Percentiles rank a stretch among this genome's conserved stretches.
Conservation (phyloP, 2,797 vertebrate species). For the Netta rufina region DNA sequence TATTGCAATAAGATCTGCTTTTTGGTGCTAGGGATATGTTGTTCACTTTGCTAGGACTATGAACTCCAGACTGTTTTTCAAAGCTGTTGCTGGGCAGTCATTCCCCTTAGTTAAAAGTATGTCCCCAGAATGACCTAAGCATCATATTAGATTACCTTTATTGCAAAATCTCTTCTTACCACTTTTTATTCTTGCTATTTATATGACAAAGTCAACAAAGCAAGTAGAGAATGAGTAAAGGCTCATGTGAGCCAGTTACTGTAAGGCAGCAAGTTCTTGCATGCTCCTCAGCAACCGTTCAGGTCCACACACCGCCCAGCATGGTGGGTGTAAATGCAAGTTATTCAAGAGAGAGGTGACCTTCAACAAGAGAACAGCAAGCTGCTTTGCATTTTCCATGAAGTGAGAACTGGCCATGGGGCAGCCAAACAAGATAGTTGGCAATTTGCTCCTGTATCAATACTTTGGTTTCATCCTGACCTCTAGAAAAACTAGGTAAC, state of each 20-base stretch:
- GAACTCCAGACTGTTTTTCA: not conserved
- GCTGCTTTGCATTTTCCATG: not conserved
- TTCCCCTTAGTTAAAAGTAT: not conserved
- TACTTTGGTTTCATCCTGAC: not conserved
- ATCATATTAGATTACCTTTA: not conserved
- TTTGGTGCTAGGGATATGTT: not conserved
- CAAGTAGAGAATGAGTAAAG: not conserved
- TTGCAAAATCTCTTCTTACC: conserved; percentile 9
- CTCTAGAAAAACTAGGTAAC: not conserved
- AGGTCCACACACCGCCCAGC: not conserved
- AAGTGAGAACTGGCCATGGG: not conserved
- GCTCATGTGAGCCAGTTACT: not conserved
- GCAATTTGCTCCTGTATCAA: not conserved
- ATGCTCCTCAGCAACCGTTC: not conserved
- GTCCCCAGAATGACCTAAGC: not conserved
- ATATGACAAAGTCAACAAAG: not conserved
- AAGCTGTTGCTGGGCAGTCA: not conserved
- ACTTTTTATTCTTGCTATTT: not conserved
- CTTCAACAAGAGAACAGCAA: not conserved
- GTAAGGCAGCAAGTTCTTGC: not conserved
- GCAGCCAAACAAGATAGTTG: not conserved
- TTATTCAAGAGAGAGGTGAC: not conserved
- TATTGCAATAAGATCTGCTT: not conserved
- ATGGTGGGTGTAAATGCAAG: not conserved
- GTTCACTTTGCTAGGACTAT: not conserved